phyloP scores from a whole-genome alignment of 2,113 vertebrate species.

The Periophthalmodon schlosseri region DNA sequence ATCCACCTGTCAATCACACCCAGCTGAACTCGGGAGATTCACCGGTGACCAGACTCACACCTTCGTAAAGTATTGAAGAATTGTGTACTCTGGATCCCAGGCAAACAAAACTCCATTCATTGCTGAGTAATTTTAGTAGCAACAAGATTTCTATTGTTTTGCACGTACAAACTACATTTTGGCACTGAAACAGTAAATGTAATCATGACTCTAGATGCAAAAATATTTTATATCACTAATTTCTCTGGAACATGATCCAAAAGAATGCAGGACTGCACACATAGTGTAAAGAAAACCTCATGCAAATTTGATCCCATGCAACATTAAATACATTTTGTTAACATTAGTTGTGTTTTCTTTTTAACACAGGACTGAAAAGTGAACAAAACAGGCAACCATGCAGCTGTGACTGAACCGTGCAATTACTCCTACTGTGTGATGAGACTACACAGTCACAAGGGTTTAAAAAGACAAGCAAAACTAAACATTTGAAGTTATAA shows the following conservation, averaged over 20 bases:
- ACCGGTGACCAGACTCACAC: too few species aligned
- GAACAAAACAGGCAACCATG: slow-evolving; percentile 62
- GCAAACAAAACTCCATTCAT: neutral
- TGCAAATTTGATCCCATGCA: slow-evolving; percentile 67
- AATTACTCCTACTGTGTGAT: slow-evolving; percentile 9
- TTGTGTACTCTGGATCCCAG: too few species aligned
- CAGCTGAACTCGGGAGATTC: too few species aligned
- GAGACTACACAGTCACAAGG: slow-evolving; percentile 48
- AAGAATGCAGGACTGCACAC: slow-evolving; percentile 34
- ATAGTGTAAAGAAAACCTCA: slow-evolving; percentile 53
- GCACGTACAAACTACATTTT: neutral
- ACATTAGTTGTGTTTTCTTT: slow-evolving; percentile 1
- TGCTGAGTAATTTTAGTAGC: neutral
- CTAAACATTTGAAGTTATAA: slow-evolving; percentile 51
- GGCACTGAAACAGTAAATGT: neutral
- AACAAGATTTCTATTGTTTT: neutral
- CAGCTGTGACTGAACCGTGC: slow-evolving; percentile 29
- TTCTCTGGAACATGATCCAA: neutral
- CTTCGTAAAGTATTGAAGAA: too few species aligned
- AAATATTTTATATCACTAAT: neutral
- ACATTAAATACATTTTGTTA: slow-evolving; percentile 32
- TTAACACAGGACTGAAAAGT: neutral
- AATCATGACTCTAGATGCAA: neutral
- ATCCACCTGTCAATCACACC: too few species aligned
- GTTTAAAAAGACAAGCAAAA: slow-evolving; percentile 45